Conservation (phyloP, 2,888 invertebrate species). For the Halictus ligatus region DNA sequence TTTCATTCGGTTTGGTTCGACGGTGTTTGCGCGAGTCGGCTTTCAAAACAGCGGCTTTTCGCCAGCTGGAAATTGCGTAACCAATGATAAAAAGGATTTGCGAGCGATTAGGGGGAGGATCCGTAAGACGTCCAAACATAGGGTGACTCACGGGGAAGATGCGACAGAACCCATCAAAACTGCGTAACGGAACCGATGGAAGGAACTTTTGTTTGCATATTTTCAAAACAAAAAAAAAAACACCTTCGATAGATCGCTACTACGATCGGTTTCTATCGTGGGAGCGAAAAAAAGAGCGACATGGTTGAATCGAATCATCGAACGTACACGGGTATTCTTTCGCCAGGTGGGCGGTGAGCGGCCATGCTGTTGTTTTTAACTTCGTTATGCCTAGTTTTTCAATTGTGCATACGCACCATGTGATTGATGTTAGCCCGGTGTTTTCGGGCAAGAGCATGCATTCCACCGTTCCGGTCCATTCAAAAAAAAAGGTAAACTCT, state of each 20-base stretch:
- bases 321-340: neutral
- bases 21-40: constrained; percentile 31
- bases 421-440: neutral
- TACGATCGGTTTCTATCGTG: neutral
- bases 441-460: neutral
- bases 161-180: neutral
- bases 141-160: neutral
- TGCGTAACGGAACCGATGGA: neutral
- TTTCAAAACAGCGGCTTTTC: constrained; percentile 16
- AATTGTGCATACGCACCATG: neutral
- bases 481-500: neutral
- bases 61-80: constrained; percentile 27
- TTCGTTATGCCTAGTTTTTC: constrained; percentile 12
- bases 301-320: constrained; percentile 2
- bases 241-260: neutral
- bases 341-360: neutral
- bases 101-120: neutral
- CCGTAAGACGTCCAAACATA: neutral
- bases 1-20: constrained; percentile 36
- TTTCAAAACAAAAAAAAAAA: neutral
- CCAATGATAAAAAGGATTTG: constrained; percentile 30
- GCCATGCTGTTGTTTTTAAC: constrained; percentile 5
- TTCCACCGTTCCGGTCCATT: neutral
- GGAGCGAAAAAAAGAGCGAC: neutral
- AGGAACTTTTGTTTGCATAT: neutral